phyloP scores from a whole-genome alignment of 1,140 invertebrate genomes.

The Scaptomyza graminum region DNA sequence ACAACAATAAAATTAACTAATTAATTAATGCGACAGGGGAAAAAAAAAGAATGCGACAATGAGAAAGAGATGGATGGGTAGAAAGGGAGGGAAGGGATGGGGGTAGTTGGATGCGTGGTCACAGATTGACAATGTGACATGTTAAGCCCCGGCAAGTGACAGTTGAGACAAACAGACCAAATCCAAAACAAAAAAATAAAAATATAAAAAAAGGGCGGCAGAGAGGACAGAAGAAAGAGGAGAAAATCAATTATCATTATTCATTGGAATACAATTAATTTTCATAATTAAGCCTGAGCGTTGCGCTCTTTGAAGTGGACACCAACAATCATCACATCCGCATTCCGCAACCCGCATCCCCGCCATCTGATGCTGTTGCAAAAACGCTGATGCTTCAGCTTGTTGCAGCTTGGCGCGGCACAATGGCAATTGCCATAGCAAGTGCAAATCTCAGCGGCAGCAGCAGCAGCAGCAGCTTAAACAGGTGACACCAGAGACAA shows the following conservation, averaged over 20 bases:
- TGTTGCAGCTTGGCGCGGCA: conserved; percentile 33
- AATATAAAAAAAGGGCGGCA: neutral
- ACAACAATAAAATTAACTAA: conserved; percentile 46
- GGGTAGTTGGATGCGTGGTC: neutral
- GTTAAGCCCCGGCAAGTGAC: conserved; percentile 6
- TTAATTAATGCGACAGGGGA: conserved; percentile 49
- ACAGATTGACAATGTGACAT: neutral
- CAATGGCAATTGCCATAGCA: conserved; percentile 57
- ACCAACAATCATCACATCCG: conserved; percentile 22
- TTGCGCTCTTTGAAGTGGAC: conserved; percentile 41
- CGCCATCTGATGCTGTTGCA: conserved; percentile 5
- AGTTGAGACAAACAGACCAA: conserved; percentile 5
- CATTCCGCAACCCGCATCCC: neutral
- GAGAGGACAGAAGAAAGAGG: neutral
- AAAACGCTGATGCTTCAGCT: conserved; percentile 9
- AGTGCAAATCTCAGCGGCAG: conserved; percentile 59
- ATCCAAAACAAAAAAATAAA: too few species aligned
- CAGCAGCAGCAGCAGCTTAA: conserved; percentile 43
- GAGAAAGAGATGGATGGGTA: neutral
- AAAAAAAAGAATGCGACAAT: neutral
- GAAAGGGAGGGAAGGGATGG: neutral
- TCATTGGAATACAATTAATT: conserved; percentile 71
- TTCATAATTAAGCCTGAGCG: conserved; percentile 62
- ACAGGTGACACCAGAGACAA: conserved; percentile 68
- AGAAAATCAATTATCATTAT: conserved; percentile 72